These are phyloP conservation scores for Anomalospiza imberbis DNA, from an alignment of 2,797 vertebrate species.

Conservation along the genomic window DNA sequence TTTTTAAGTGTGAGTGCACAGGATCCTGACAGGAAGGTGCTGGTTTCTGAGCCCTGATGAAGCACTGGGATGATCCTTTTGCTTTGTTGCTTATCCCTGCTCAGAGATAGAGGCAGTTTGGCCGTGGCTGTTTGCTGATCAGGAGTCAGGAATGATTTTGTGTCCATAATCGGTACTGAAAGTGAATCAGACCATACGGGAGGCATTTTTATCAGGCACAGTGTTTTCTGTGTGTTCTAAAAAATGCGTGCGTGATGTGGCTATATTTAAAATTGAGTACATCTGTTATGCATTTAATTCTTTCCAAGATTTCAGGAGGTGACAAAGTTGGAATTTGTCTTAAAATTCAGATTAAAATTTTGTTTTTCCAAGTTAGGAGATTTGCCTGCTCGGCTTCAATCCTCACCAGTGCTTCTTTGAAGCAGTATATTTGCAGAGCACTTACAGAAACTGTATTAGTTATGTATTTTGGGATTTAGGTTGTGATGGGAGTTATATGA, in stretches of 20 bases:
- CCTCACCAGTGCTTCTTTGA: background rate
- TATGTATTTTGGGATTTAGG: background rate
- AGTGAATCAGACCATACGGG: background rate
- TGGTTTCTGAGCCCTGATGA: background rate
- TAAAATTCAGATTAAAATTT: background rate
- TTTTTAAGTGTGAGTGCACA: fast-evolving
- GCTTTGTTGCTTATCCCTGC: background rate
- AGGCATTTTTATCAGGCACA: constrained; percentile 22
- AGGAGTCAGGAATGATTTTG: background rate
- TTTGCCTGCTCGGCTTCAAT: background rate
- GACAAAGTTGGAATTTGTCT: constrained; percentile 26
- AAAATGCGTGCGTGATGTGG: background rate
- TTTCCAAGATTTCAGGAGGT: constrained; percentile 47
- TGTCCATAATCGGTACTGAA: background rate
- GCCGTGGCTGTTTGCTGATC: background rate
- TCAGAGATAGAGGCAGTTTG: fast-evolving
- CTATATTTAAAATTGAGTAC: constrained; percentile 40
- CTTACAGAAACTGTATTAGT: background rate
- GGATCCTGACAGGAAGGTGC: fast-evolving
- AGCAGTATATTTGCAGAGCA: background rate
- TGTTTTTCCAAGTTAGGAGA: background rate
- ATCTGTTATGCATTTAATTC: constrained; percentile 31
- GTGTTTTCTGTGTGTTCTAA: constrained; percentile 20
- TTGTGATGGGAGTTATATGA: background rate
- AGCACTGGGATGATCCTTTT: background rate